Conservation (phyloP, 2,113 vertebrate genomes). For the Cyprinus carpio region DNA sequence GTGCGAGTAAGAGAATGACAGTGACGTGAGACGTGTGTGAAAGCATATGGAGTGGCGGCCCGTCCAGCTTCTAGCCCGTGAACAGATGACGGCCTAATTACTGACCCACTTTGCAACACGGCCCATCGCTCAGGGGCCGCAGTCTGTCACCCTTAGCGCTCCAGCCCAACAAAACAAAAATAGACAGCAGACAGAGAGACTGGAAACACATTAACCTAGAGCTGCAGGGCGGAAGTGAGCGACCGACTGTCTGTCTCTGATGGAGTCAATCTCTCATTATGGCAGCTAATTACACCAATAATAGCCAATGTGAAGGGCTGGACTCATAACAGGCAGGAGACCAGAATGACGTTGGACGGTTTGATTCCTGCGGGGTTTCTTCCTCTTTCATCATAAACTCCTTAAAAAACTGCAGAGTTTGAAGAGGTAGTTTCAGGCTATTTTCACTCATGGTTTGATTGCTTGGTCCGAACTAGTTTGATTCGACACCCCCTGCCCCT, state of each 20-base stretch:
- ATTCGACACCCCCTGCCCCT: neutral
- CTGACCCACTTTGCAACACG: slow-evolving; percentile 46
- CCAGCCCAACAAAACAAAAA: slow-evolving; percentile 29
- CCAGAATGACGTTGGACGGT: neutral
- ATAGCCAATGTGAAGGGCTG: slow-evolving; percentile 7
- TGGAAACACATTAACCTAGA: slow-evolving; percentile 25
- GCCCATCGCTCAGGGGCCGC: slow-evolving; percentile 1
- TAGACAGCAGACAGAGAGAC: slow-evolving; percentile 9
- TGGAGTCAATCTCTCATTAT: slow-evolving; percentile 15
- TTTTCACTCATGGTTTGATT: neutral
- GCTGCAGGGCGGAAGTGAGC: neutral
- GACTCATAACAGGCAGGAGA: neutral
- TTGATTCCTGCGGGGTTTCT: slow-evolving; percentile 32
- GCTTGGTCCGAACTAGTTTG: neutral
- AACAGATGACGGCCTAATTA: slow-evolving; percentile 50
- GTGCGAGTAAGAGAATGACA: neutral
- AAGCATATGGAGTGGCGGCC: neutral
- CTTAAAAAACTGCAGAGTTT: slow-evolving; percentile 1
- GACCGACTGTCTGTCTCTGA: slow-evolving; percentile 2
- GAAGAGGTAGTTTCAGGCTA: slow-evolving; percentile 9
- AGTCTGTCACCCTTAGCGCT: neutral
- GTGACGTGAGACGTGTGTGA: slow-evolving; percentile 8
- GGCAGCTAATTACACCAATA: slow-evolving; percentile 33
- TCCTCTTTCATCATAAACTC: slow-evolving; percentile 32
- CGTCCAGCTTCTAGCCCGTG: neutral